These are phyloP conservation scores for Caenorhabditis parvicauda DNA, from an alignment of 2,888 invertebrate species.

Conservation along the genomic window DNA sequence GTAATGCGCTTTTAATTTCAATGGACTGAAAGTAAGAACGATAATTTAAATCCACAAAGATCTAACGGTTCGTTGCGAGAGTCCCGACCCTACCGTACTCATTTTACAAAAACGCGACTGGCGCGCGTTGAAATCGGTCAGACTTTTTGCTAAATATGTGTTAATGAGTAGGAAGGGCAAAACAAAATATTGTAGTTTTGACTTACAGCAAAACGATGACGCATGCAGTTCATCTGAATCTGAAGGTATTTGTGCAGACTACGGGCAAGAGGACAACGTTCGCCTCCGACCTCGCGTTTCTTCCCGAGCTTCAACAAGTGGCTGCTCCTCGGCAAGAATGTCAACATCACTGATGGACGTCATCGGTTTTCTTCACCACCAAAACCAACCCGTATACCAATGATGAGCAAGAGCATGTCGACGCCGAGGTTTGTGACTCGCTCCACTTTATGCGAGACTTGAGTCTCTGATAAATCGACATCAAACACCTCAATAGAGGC, in stretches of 20 bases:
- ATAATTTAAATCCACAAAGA: too few relatives aligned
- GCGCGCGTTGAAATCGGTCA: too few relatives aligned
- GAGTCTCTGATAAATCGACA: neutral
- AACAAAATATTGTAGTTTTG: conserved; percentile 15
- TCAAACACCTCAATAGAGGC: conserved; percentile 1
- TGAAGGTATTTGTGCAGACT: conserved; percentile 34
- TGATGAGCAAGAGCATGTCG: conserved; percentile 31
- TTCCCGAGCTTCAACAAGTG: conserved; percentile 13
- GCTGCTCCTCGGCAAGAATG: too few relatives aligned
- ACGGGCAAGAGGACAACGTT: conserved; percentile 3
- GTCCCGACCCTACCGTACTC: neutral
- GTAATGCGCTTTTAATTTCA: too few relatives aligned
- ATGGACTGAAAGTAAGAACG: too few relatives aligned
- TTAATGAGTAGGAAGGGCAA: neutral
- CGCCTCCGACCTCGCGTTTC: conserved; percentile 4
- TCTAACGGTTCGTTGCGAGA: too few relatives aligned
- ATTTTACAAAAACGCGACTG: neutral
- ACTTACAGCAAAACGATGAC: conserved; percentile 11
- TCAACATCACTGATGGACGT: too few relatives aligned
- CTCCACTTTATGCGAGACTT: neutral
- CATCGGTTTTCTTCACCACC: conserved; percentile 13
- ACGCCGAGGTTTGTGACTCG: conserved; percentile 12
- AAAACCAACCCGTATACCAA: conserved; percentile 22
- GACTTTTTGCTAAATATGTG: too few relatives aligned
- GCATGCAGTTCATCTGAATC: conserved; percentile 15